These are phyloP conservation scores for Chrysaora quinquecirrha DNA, from an alignment of 30 jellyfish, hydroid and myxozoan genomes.

Conservation along the genomic window DNA sequence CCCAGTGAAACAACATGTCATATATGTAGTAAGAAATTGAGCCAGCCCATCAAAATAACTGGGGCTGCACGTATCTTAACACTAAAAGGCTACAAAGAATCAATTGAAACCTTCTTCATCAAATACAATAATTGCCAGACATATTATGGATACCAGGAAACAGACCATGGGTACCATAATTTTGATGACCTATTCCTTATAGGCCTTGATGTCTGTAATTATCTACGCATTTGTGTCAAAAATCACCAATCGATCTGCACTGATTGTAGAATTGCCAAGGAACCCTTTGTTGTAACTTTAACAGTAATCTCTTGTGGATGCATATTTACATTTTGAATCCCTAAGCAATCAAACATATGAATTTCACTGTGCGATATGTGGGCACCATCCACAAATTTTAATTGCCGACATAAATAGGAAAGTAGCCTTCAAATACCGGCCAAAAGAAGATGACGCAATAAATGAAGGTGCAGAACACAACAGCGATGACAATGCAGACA, in stretches of 20 bases:
- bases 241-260: neutral
- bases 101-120: neutral
- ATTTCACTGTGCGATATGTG: conserved; percentile 21
- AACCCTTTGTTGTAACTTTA: too few relatives aligned
- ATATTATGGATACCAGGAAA: neutral
- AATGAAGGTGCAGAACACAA: neutral
- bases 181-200: neutral
- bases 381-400: conserved; percentile 14
- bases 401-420: conserved; percentile 55
- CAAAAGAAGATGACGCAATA: neutral
- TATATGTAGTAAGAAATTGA: neutral
- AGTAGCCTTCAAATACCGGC: conserved; percentile 40
- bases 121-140: neutral
- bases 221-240: neutral
- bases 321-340: conserved; percentile 42
- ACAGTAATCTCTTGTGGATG: conserved; percentile 1
- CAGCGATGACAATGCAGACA: conserved; percentile 1
- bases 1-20: neutral
- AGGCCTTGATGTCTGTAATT: neutral
- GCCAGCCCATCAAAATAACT: neutral
- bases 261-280: neutral
- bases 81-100: neutral
- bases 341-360: conserved; percentile 12
- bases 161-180: neutral
- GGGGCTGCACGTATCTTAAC: neutral